Base-by-base conservation (phyloP, 1,140 invertebrate species). In the Saccostrea glomerata region DNA sequence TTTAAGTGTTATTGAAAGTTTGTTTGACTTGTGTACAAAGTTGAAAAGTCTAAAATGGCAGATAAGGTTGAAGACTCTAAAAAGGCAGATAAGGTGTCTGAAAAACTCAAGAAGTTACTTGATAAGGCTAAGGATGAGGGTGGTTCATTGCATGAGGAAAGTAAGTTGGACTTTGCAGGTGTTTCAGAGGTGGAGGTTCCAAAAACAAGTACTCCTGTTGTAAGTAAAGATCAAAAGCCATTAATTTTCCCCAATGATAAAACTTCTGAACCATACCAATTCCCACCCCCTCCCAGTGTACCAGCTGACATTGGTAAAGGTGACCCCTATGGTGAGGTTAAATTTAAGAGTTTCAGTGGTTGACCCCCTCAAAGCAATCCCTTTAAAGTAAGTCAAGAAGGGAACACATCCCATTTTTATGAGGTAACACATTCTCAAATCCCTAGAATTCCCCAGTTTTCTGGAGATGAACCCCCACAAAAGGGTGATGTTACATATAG, bases 381-480 rank as follows among this genome's bases (percentile, higher is more conserved):
- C 9, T 47, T 7, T 47, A 47, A 70, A 70, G n/a, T 12, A n/a
- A 12, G 23, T 12, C 11, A 7, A 25, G 11, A 23, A 30, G 30
- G 30, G 30, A 36, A 36, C 7, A 70, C 25, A 25, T n/a, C 66
- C 25, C 66, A 70, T 70, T 17, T 70, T 23, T 70, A 70, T 70
- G 66, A 70, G 11, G 66, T 70, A 4, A 63, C 30, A 23, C 56
- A 60, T 63, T 23, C 23, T n/a, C 66, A 70, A n/a, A 25, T 70
- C 7, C 66, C 63, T 1, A 86, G 66, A 70, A 86, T 86, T 20
- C 86, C 86, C 12, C 86, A 25, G 13, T 87, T 87, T 56, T 87
- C 86, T 40, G 86, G 86, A 13, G 86, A 87, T 23, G 86, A 82
- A 13, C 86, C 73, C 1, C 86, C 86, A 2, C 2, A 56, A 20